phyloP scores from a whole-genome alignment of 2,888 invertebrate species.

The Matsumyia berberina region DNA sequence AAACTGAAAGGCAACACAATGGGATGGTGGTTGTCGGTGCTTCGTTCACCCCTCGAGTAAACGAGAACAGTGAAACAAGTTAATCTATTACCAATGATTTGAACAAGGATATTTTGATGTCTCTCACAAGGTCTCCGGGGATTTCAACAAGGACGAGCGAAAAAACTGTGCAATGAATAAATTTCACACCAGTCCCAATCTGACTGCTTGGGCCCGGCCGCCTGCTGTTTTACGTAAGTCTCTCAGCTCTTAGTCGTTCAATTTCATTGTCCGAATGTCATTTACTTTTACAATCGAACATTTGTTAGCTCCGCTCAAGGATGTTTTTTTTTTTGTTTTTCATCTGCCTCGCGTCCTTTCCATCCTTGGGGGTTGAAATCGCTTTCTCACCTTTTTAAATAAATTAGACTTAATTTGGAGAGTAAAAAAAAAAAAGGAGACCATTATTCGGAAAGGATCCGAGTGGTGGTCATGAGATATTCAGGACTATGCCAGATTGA shows the following conservation, averaged over 20 bases:
- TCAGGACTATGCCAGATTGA: slow-evolving; percentile 73
- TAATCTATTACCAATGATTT: slow-evolving; percentile 76
- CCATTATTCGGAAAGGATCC: slow-evolving; percentile 67
- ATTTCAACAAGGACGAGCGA: slow-evolving; percentile 54
- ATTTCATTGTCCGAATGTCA: slow-evolving; percentile 76
- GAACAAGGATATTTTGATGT: slow-evolving; percentile 76
- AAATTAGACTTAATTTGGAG: slow-evolving; percentile 76
- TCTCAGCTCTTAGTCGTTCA: slow-evolving; percentile 67
- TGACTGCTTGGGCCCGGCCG: slow-evolving; percentile 8
- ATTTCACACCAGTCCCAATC: slow-evolving; percentile 67
- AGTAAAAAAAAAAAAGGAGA: slow-evolving; percentile 63
- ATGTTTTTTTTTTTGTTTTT: slow-evolving; percentile 13
- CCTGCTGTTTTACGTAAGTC: slow-evolving; percentile 51
- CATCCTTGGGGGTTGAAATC: slow-evolving; percentile 68
- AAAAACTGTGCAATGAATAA: slow-evolving; percentile 69
- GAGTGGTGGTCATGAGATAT: slow-evolving; percentile 69
- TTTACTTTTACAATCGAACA: slow-evolving; percentile 75
- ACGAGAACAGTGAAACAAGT: slow-evolving; percentile 69
- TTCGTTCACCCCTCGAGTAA: slow-evolving; percentile 32
- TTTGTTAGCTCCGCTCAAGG: slow-evolving; percentile 62
- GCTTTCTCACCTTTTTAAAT: slow-evolving; percentile 77
- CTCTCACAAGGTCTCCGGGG: slow-evolving; percentile 67
- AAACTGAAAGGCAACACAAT: slow-evolving; percentile 68
- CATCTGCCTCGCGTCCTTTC: not conserved
- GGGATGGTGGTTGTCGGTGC: slow-evolving; percentile 22